A percentile compares a stretch with the other conserved stretches of the same genome.
Evolutionary conservation across 2,888 invertebrate genomes (phyloP).

Genomic region (Acanthacorydalis orientalis): DNA sequence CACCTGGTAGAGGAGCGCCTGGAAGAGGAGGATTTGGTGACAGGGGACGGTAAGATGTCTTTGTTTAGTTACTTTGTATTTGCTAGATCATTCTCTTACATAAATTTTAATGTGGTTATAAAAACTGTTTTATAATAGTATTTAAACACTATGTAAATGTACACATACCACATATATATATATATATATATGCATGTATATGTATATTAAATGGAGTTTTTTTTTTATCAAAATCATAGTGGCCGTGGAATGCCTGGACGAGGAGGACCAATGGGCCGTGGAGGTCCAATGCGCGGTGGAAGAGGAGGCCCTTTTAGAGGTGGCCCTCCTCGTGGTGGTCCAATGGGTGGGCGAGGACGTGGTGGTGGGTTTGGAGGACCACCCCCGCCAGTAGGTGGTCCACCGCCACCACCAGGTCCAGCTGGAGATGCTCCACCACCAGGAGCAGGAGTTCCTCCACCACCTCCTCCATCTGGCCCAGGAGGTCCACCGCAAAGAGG

Average conservation of each 20-base stretch:
- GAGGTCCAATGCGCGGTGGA: slow-evolving; percentile 10
- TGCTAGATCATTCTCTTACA: too few species aligned
- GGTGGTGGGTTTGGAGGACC: slow-evolving; percentile 11
- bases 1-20: slow-evolving; percentile 2
- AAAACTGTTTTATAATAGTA: too few species aligned
- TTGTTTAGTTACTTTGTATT: too few species aligned
- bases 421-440: slow-evolving; percentile 8
- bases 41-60: slow-evolving; percentile 2
- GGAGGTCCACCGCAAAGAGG: neutral
- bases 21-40: slow-evolving; percentile 6
- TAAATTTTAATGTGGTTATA: too few species aligned
- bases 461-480: neutral
- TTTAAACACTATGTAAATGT: too few species aligned
- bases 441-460: neutral
- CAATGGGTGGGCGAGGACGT: slow-evolving; percentile 12
- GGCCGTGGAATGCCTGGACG: slow-evolving; percentile 8
- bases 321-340: slow-evolving; percentile 12
- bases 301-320: slow-evolving; percentile 14
- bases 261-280: slow-evolving; percentile 10
- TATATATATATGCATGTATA: slow-evolving; percentile 1
- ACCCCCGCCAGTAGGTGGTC: slow-evolving; percentile 8
- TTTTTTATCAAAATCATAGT: too few species aligned
- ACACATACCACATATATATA: slow-evolving; percentile 1
- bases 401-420: slow-evolving; percentile 5
- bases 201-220: too few species aligned